Base-by-base conservation (phyloP, 2,888 invertebrate genomes). In the Amiota minor region DNA sequence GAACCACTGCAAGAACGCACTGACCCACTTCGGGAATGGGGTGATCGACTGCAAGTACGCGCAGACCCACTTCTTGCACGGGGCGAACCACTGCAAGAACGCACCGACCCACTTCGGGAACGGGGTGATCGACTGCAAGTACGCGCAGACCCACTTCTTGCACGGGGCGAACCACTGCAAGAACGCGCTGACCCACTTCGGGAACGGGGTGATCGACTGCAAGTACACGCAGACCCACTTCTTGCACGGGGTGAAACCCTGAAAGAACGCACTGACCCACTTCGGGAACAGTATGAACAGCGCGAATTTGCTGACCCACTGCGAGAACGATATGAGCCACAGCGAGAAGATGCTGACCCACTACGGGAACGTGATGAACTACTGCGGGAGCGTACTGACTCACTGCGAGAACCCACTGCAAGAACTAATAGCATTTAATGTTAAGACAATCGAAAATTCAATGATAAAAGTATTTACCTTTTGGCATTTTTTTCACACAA, bases 331-430 rank as follows among this genome's bases (percentile, higher is more conserved):
- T 77, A 76, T 3, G 82, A 86, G 53, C 79, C 78, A 47, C 76
- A 75, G 0, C 72, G 77, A 0, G 77, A 77, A 14, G 72, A 74
- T 9, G 59, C 14, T 1, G 77, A 76, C 0, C 74, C 74, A 20
- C 85, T 81, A 12, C 89, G 88, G 16, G 85, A 81, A 6, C 86
- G 85, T 1, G 80, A 62, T 8, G 81, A 80, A 0, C 74, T 79
- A 18, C 89, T 86, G 4, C 89, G 88, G 9, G 79, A 81, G 3
- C 79, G 75, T 12, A 74, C 20, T 1, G 78, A 78, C 10, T 78
- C 75, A 64, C 82, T 83, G 6, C 81, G 76, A 9, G 84, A 78
- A 9, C 78, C n/a, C 75, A 64, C 82, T 83, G 6, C 81, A 75
- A 9, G 84, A 78, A 9, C 78, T n/a, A n/a, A n/a, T n/a, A n/a